Evolutionary conservation across 2,113 vertebrate genomes (phyloP), one percentile per base, ranked within the genome.

Genomic region (Rhynchopsitta pachyrhyncha): DNA sequence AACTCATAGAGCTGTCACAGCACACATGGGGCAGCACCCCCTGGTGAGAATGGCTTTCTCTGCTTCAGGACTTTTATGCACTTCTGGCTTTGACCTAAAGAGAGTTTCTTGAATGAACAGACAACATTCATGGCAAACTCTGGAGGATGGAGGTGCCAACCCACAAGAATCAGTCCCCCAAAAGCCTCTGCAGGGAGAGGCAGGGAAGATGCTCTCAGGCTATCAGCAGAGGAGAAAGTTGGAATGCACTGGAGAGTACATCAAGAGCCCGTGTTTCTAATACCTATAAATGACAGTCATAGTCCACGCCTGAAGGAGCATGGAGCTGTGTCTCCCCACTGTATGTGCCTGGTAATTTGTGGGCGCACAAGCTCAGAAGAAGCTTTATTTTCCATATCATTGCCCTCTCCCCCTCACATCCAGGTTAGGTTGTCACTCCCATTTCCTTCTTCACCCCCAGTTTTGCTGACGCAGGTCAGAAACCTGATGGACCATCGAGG

Each of bases 391-490:
- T 68, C 66, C 44, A 2, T 53, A 39, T 44, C 46, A 20, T 55
- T 57, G 59, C 35, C 64, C 37, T 83, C 59, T 82, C 49, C 33
- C 64, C 59, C 75, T 76, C 85, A 41, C 57, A 41, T 18, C 31
- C 76, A 41, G 73, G 27, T 39, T 47, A 2, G 1, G 19, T 47
- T 55, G 35, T 49, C 66, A 24, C 23, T 55, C 63, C 73, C 69
- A 16, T 79, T 79, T 69, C 52, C 24, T 31, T 35, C 69, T 15
- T 53, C 69, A 18, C 19, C 57, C 62, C 25, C 20, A 8, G 5
- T 67, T 92, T 39, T 77, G 86, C 69, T 95, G 86, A 94, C 14
- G n/a, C 88, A 87, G 86, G 80, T 94, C 62, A 16, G 88, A 57
- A 57, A 66, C 77, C 80, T 7, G 35, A 13, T 11, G 62, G 92